Evolutionary conservation across 2,797 vertebrate species (phyloP), one percentile per base, ranked within the genome.

Genomic region (Halcyon leucocephala): DNA sequence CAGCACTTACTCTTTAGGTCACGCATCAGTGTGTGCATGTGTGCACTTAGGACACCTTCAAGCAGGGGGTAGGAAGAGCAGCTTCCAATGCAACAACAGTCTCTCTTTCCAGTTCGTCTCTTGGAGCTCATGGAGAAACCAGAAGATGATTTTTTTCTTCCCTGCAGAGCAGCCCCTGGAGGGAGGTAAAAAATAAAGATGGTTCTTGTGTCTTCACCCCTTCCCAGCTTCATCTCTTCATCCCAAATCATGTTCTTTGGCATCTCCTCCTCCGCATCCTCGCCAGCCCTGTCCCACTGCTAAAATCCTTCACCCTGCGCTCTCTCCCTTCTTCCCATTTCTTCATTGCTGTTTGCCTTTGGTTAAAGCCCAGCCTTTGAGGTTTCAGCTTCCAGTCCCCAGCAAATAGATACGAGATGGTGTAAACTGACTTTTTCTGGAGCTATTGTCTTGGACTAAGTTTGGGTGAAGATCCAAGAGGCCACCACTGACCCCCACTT

Each of bases 61-160:
- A 21, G n/a, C 14, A 70, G 33, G 5, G 37, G 5, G 3, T 31
- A 46, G 58, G 12, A 64, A 33, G 44, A 82, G 37, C 14, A 41
- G 24, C 18, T 31, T 28, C 42, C n/a, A 46, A 22, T 2, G 2
- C 8, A 14, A 14, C 58, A 28, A 33, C 0, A 0, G 37, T 11
- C 7, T 33, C 2, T 29, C 29, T 31, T 66, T 19, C 37, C 12
- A 51, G 22, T 19, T 31, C 20, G 21, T 29, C 16, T 31, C 48
- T 72, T 1, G 2, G 61, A 69, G 37, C 25, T 46, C 55, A 17
- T 3, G 20, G n/a, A 64, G 37, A 52, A 64, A 46, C 17, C 12
- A 70, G 49, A 11, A 81, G 10, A 9, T 44, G 8, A 9, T 33
- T 44, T 44, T 58, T 79, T 49, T 19, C 11, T 49, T 54, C 12